Conservation (phyloP, 2,888 invertebrate species). For the Latheticus oryzae region DNA sequence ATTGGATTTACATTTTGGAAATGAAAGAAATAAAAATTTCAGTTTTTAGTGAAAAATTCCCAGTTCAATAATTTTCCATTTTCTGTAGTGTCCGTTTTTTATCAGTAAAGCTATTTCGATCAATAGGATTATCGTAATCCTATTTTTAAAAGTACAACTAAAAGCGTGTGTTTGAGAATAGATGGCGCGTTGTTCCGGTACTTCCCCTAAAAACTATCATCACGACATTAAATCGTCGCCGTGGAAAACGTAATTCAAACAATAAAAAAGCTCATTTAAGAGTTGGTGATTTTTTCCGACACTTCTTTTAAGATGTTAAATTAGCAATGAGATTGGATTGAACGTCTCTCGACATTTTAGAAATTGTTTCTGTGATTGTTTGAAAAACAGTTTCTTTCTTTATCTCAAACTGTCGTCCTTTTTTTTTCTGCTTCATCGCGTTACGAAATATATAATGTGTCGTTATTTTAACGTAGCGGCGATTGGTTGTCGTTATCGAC, state of each 20-base stretch:
- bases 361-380: constrained; percentile 33
- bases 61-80: too few relatives aligned
- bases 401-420: constrained; percentile 32
- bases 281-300: constrained; percentile 7
- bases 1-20: too few relatives aligned
- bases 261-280: constrained; percentile 4
- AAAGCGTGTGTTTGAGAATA: too few relatives aligned
- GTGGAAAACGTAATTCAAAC: constrained; percentile 1
- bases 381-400: constrained; percentile 34
- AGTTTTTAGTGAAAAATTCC: too few relatives aligned
- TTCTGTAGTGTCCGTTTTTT: too few relatives aligned
- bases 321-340: constrained; percentile 29
- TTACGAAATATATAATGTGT: constrained; percentile 12
- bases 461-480: constrained; percentile 6
- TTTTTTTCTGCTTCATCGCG: constrained; percentile 34
- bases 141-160: too few relatives aligned
- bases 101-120: too few relatives aligned
- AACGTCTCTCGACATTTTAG: constrained; percentile 24
- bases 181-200: too few relatives aligned
- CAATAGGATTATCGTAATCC: too few relatives aligned
- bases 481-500: constrained; percentile 36
- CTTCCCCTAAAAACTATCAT: too few relatives aligned
- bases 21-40: too few relatives aligned
- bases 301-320: constrained; percentile 8
- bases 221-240: not conserved